Conservation (phyloP, 1,140 invertebrate genomes). For the Zaprionus ornatus region DNA sequence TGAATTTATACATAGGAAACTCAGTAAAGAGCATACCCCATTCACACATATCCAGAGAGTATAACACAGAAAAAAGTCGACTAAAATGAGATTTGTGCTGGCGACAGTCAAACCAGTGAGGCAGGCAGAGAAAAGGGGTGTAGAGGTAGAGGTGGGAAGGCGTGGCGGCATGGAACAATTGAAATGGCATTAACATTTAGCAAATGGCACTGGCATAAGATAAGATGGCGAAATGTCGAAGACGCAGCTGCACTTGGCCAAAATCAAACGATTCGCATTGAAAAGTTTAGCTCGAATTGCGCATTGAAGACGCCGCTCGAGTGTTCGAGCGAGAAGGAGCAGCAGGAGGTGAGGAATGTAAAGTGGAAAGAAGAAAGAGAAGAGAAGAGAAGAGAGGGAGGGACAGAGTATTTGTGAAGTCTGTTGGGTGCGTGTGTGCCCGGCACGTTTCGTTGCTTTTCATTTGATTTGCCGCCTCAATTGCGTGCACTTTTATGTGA, state of each 20-base stretch:
- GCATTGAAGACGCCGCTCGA: constrained; percentile 18
- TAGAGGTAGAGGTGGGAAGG: neutral
- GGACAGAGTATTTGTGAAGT: constrained; percentile 4
- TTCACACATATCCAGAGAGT: neutral
- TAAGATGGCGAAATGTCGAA: constrained; percentile 59
- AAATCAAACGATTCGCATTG: constrained; percentile 74
- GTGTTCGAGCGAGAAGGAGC: neutral
- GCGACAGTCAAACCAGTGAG: constrained; percentile 26
- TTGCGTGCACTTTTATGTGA: constrained; percentile 73
- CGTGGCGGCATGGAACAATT: constrained; percentile 51
- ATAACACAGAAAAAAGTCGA: constrained; percentile 10
- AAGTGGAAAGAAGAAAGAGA: constrained; percentile 6
- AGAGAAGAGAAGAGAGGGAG: neutral
- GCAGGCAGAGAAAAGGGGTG: constrained; percentile 18
- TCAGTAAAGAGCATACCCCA: neutral
- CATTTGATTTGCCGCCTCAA: constrained; percentile 81
- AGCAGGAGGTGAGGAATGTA: constrained; percentile 2
- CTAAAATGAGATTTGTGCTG: constrained; percentile 58
- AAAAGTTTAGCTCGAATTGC: constrained; percentile 58
- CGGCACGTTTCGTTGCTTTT: constrained; percentile 75
- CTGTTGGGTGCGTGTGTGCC: constrained; percentile 38
- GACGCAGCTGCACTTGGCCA: constrained; percentile 76
- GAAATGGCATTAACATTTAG: constrained; percentile 82
- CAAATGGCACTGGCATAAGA: constrained; percentile 73
- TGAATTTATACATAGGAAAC: neutral